Percentiles rank a stretch among this genome's conserved stretches.
Conservation (phyloP, 2,113 vertebrate genomes). For the Dinomys branickii region DNA sequence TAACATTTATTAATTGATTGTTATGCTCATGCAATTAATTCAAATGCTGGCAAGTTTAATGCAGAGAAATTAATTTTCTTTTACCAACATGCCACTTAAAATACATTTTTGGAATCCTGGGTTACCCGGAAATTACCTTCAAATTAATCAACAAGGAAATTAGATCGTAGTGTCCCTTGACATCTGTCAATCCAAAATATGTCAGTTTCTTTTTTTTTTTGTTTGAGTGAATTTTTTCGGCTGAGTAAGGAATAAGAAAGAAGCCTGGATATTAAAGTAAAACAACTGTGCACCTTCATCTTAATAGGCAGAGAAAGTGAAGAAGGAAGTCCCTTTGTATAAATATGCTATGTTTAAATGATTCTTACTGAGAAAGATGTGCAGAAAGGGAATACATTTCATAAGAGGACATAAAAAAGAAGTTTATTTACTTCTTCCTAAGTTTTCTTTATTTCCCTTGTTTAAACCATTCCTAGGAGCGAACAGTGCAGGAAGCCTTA, state of each 20-base stretch:
- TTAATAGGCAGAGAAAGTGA: conserved; percentile 23
- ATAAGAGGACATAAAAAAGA: conserved; percentile 6
- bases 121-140: conserved; percentile 82
- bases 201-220: conserved; percentile 72
- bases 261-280: conserved; percentile 47
- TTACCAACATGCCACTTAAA: conserved; percentile 83
- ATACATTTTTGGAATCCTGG: conserved; percentile 76
- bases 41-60: conserved; percentile 86
- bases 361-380: conserved; percentile 34
- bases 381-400: conserved; percentile 22
- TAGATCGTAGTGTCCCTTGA: conserved; percentile 78
- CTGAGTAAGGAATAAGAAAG: conserved; percentile 69
- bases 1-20: conserved; percentile 88
- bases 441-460: neutral
- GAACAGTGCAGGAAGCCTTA: neutral
- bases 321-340: conserved; percentile 1
- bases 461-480: neutral
- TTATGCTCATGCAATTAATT: conserved; percentile 85
- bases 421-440: neutral
- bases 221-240: conserved; percentile 65
- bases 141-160: conserved; percentile 84
- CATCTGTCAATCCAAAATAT: conserved; percentile 80
- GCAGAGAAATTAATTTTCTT: conserved; percentile 86
- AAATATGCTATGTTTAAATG: conserved; percentile 12
- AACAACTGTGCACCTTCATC: neutral